Percentiles rank a stretch among this genome's conserved stretches.
These are phyloP conservation scores for Drosophila histrio DNA, from an alignment of 2,888 invertebrate genomes.

Conservation along the genomic window DNA sequence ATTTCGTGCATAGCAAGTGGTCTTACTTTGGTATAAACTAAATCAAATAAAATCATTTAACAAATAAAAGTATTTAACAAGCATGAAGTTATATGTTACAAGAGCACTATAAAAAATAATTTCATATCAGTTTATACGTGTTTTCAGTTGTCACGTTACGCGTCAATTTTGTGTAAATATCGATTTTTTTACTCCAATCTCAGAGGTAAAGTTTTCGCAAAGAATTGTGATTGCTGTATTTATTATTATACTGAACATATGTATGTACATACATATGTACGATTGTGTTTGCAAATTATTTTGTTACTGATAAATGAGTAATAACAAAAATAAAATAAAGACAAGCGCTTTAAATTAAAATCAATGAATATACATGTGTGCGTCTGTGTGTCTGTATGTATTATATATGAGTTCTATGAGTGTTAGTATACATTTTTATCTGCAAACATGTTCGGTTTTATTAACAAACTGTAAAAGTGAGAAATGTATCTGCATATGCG, in stretches of 20 bases:
- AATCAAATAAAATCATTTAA: slow-evolving; percentile 8
- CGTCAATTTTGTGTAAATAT: slow-evolving; percentile 20
- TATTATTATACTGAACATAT: slow-evolving; percentile 6
- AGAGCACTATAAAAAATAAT: background rate
- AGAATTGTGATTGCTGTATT: slow-evolving; percentile 4
- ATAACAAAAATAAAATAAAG: background rate
- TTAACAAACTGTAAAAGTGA: background rate
- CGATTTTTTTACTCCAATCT: slow-evolving; percentile 32
- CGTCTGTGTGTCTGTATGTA: background rate
- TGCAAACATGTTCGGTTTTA: slow-evolving; percentile 4
- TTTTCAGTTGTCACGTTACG: background rate
- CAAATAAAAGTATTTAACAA: background rate
- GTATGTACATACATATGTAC: background rate
- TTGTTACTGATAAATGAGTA: slow-evolving; percentile 9
- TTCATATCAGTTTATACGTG: background rate
- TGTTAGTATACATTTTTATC: slow-evolving; percentile 1
- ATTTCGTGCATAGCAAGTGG: slow-evolving; percentile 1
- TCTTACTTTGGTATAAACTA: slow-evolving; percentile 6
- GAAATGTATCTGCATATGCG: slow-evolving; percentile 5
- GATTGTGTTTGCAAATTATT: background rate
- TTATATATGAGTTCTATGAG: background rate
- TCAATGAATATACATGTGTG: background rate
- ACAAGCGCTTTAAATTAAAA: background rate
- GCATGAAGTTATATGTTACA: background rate
- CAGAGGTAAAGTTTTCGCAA: slow-evolving; percentile 28